Conservation (phyloP, 2,888 invertebrate genomes). For the Drosophila nr. perissopoda region DNA sequence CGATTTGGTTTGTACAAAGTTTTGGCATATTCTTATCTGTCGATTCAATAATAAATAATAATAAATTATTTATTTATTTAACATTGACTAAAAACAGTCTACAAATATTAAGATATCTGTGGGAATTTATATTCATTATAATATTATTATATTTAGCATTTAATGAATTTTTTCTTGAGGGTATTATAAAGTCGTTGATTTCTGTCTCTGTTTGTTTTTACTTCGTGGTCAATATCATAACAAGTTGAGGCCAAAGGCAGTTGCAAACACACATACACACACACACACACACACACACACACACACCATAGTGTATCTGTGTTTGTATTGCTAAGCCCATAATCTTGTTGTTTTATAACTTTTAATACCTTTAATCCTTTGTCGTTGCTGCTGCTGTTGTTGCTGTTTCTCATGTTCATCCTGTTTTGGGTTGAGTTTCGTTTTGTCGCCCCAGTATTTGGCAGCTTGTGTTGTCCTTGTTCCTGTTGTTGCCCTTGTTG, state of each 20-base stretch:
- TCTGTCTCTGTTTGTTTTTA: neutral
- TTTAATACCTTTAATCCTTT: constrained; percentile 76
- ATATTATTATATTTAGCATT: neutral
- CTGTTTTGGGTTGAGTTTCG: constrained; percentile 38
- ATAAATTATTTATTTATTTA: neutral
- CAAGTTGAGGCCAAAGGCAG: constrained; percentile 39
- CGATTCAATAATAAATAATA: neutral
- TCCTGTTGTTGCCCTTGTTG: constrained; percentile 16
- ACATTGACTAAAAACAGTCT: neutral
- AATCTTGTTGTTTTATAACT: constrained; percentile 81
- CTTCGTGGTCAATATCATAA: constrained; percentile 50
- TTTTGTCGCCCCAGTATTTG: constrained; percentile 54
- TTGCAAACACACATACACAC: constrained; percentile 7
- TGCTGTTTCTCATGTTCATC: constrained; percentile 20
- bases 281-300: neutral
- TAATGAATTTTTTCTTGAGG: neutral
- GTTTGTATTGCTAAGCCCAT: constrained; percentile 64
- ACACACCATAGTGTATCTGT: constrained; percentile 31
- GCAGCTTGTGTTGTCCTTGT: constrained; percentile 35
- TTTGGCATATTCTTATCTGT: neutral
- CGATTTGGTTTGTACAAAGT: neutral
- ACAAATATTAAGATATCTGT: neutral
- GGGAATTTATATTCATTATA: neutral
- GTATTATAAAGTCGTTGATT: constrained; percentile 16
- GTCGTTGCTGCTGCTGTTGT: constrained; percentile 40